Evolutionary conservation across 2,113 vertebrate genomes (phyloP).

Genomic region (Vidua chalybeata): DNA sequence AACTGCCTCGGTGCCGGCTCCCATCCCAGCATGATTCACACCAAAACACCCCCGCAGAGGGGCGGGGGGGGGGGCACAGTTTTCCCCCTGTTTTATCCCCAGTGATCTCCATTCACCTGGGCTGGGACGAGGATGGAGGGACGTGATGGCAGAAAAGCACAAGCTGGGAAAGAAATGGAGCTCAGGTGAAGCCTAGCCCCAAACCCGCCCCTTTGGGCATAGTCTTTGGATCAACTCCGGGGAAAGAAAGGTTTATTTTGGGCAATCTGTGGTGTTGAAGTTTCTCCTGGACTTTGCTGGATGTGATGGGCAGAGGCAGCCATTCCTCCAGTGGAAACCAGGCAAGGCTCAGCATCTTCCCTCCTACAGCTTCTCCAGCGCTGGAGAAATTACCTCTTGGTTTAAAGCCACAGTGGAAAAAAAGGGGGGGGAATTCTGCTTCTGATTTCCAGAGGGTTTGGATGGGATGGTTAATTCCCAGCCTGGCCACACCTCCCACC

Average conservation of each 20-base stretch:
- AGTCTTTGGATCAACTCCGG: neutral
- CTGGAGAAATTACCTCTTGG: neutral
- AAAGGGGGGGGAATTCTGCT: neutral
- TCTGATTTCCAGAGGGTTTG: neutral
- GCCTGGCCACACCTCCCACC: neutral
- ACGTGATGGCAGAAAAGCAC: accelerated
- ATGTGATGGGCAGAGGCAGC: neutral
- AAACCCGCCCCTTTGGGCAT: neutral
- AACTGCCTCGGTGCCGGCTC: accelerated
- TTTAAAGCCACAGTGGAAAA: neutral
- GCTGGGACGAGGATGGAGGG: neutral
- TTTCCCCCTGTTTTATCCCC: neutral
- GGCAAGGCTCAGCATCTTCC: neutral
- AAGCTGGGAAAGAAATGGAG: neutral
- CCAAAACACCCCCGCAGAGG: accelerated
- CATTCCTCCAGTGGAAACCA: neutral
- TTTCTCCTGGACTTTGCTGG: neutral
- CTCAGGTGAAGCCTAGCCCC: neutral
- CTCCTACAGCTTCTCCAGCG: neutral
- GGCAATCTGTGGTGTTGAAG: neutral
- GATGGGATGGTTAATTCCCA: conserved; percentile 25
- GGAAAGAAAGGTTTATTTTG: neutral
- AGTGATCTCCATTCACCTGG: neutral
- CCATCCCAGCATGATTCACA: accelerated
- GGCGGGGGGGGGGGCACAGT: accelerated